Evolutionary conservation across 2,797 vertebrate species (phyloP), one percentile per base, ranked within the genome.

Genomic region (Sebastiscus albofasciatus): DNA sequence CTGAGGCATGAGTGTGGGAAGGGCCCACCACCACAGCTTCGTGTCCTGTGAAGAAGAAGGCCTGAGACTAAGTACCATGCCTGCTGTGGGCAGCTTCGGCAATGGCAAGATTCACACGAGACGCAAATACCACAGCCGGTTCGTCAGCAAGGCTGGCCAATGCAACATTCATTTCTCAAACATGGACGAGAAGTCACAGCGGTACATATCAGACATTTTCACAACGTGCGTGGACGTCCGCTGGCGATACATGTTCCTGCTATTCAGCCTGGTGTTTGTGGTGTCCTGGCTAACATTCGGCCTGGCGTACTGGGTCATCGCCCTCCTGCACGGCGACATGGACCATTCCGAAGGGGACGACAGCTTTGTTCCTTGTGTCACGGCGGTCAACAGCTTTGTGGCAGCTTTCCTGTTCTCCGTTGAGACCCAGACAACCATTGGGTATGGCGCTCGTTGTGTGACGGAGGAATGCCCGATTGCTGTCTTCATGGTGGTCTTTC

Each of bases 141-240:
- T 99, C 1, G 98, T 99, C 81, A 97, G 96, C 94, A 99, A 99
- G 94, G 96, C 96, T 0, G 98, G 98, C 61, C 98, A 98, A 60
- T 99, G 98, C 94, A 99, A 99, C 1, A 95, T 99, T 9, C 97
- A 96, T 70, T 99, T 99, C 54, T 89, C 97, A n/a, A 97, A 99
- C 94, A 98, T 99, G 98, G 97, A 98, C 0, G 97, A 99, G 90
- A 98, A 98, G 86, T 97, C 97, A 0, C 97, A 97, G 92, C 96
- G 97, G 76, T 99, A 99, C 93, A 96, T 99, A 26, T 98, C 98
- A 0, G 98, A 99, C 93, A 98, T 99, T 94, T 99, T 99, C 82
- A 99, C 98, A 34, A 99, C 98, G 0, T 99, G 97, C 0, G 98
- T 99, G 92, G 98, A 99, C 90, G 96, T 98, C 75, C 97, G 98